Evolutionary conservation across 64 coral and sea anemone species (phyloP).

Genomic region (Montipora efflorescens): DNA sequence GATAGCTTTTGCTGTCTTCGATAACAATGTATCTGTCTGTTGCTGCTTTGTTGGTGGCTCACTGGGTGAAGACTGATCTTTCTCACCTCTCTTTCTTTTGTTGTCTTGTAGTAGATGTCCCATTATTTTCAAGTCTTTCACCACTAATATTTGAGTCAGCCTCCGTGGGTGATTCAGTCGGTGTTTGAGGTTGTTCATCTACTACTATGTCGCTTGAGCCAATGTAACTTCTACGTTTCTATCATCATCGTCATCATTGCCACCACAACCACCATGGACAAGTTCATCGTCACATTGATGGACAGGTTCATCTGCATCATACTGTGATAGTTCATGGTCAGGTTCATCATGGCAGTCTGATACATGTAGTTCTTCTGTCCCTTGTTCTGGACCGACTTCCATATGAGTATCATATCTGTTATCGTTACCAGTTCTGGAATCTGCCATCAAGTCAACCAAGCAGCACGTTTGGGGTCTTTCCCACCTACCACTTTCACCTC

Average conservation of each 20-base stretch:
- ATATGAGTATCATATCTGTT: neutral
- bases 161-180: neutral
- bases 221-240: neutral
- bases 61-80: too few species aligned
- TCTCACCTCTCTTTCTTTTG: neutral
- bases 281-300: too few species aligned
- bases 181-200: neutral
- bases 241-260: neutral
- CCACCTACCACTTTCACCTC: slow-evolving; percentile 29
- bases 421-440: neutral
- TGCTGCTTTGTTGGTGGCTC: too few species aligned
- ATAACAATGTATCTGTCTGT: too few species aligned
- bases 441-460: neutral
- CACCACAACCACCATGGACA: too few species aligned
- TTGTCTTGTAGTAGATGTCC: neutral
- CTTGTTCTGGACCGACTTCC: neutral
- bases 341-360: neutral
- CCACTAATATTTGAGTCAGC: neutral
- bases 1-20: too few species aligned
- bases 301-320: too few species aligned
- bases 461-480: neutral
- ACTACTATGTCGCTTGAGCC: neutral
- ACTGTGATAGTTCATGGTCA: neutral
- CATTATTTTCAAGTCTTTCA: neutral
- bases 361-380: neutral